Evolutionary conservation across 2,797 vertebrate genomes (phyloP).

Genomic region (Sciurus vulgaris): DNA sequence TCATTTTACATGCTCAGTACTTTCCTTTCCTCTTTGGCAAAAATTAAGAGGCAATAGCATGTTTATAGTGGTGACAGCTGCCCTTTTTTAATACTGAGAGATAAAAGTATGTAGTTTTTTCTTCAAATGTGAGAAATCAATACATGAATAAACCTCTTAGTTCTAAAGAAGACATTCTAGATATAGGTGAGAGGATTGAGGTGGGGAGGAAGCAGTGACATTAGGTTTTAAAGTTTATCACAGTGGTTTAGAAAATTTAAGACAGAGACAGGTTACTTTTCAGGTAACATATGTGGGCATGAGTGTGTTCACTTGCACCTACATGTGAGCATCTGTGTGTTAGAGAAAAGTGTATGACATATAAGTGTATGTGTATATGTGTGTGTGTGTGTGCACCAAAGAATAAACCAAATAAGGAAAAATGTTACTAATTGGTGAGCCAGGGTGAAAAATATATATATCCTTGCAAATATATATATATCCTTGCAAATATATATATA

Average conservation of each 20-base stretch:
- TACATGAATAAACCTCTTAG: background rate
- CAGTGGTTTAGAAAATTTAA: background rate
- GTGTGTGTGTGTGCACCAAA: background rate
- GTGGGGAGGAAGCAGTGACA: background rate
- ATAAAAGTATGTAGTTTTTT: background rate
- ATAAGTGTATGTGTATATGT: background rate
- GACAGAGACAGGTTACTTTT: background rate
- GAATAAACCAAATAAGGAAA: background rate
- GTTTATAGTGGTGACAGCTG: background rate
- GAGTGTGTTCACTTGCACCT: background rate
- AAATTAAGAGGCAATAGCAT: background rate
- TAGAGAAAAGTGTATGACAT: no score
- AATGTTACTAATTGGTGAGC: background rate
- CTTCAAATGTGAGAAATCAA: background rate
- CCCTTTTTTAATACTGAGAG: background rate
- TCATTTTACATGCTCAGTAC: background rate
- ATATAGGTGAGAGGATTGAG: background rate
- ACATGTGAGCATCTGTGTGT: no score
- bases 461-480: no score
- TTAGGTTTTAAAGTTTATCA: background rate
- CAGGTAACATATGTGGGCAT: background rate
- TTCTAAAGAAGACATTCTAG: background rate
- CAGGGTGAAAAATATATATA: background rate
- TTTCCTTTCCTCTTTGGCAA: slow-evolving; percentile 8
- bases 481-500: no score